Evolutionary conservation across 2,888 invertebrate genomes (phyloP), one percentile per base, ranked within the genome.

Genomic region (Herminia tarsipennalis): DNA sequence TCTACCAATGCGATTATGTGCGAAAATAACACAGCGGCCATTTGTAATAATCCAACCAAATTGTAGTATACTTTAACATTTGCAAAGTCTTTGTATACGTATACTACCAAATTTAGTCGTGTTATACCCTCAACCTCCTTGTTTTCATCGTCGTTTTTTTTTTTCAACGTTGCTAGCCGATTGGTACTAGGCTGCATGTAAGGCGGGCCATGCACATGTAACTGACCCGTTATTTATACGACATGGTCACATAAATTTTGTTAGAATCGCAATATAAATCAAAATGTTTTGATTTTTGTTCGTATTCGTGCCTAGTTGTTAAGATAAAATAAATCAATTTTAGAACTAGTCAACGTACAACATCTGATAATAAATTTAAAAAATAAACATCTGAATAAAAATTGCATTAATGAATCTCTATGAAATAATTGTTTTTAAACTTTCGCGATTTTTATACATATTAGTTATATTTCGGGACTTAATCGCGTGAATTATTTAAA

Each of bases 121-220:
- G 42, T 76, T 78, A 66, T 63, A 66, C 52, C 49, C 67, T 68
- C 75, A 81, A 82, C 86, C 88, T 83, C 79, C 86, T 86, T 87
- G 88, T 87, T 88, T 87, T 86, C 76, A 75, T 80, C 73, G 72
- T 72, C 68, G 70, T 64, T 70, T 82, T 81, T 86, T 81, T 82
- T 81, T 78, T 73, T 74, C 70, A 63, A 71, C 73, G 73, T 72
- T 73, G 69, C 75, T 76, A 74, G 71, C 78, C 70, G 63, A 76
- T 79, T 71, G 74, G 78, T 76, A 68, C 69, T 72, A 70, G 64
- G 70, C 70, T 62, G 55, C 47, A 44, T 53, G 49, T 79, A 85
- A 85, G 70, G 85, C 70, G 22, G 1, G 13, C 61, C 55, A 73
- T 71, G 44, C 76, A 77, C 43, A 60, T 1, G 3, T 4, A 5